phyloP scores from a whole-genome alignment of 2,888 invertebrate genomes.

The Furcula furcula region DNA sequence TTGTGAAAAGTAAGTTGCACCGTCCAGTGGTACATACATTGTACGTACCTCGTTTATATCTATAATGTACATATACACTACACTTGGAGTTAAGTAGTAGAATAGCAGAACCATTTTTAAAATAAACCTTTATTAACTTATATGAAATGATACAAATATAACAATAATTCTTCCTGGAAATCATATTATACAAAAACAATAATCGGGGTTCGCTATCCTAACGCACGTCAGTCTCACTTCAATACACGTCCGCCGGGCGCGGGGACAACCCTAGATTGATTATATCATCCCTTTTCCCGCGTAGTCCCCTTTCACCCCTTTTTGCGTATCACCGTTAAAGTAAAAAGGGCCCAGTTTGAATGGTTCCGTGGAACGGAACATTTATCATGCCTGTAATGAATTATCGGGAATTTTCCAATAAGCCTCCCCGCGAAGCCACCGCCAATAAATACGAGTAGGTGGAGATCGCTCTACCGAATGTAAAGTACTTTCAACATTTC shows the following conservation, averaged over 20 bases:
- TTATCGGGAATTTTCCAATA: slow-evolving; percentile 75
- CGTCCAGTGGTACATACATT: no score
- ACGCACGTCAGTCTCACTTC: slow-evolving; percentile 45
- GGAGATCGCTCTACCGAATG: slow-evolving; percentile 5
- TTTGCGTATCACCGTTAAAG: slow-evolving; percentile 77
- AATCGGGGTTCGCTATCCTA: slow-evolving; percentile 29
- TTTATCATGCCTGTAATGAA: slow-evolving; percentile 79
- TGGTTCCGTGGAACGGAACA: slow-evolving; percentile 65
- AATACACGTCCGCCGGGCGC: slow-evolving; percentile 46
- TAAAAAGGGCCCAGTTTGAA: slow-evolving; percentile 75
- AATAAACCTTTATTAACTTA: no score
- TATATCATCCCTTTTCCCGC: slow-evolving; percentile 71
- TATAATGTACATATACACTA: no score
- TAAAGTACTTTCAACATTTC: slow-evolving; percentile 12
- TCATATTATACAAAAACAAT: slow-evolving; percentile 9
- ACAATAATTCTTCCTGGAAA: no score
- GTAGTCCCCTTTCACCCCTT: slow-evolving; percentile 67
- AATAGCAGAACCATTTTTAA: no score
- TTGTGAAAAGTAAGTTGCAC: no score
- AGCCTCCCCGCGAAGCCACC: slow-evolving; percentile 34
- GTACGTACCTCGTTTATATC: no score
- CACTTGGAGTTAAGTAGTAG: no score
- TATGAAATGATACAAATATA: no score
- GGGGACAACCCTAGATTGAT: slow-evolving; percentile 71
- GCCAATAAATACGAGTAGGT: slow-evolving; percentile 16